phyloP scores from a whole-genome alignment of 2,888 invertebrate species.

The Caenorhabditis doughertyi region DNA sequence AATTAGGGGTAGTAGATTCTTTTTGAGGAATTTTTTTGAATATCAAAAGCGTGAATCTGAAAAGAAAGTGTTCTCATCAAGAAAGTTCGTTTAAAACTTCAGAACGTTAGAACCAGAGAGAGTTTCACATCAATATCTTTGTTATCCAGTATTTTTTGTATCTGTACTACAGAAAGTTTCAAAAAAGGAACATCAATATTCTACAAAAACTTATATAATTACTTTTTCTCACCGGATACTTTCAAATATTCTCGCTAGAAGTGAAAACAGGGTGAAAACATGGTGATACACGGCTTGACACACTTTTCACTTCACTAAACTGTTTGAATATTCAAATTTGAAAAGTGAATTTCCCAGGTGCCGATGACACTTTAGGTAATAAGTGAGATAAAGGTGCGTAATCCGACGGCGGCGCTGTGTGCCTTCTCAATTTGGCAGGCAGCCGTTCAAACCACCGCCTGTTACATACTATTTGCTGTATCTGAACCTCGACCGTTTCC shows the following conservation, averaged over 20 bases:
- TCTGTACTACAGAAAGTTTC: neutral
- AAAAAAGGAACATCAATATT: too few species aligned
- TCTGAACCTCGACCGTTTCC: slow-evolving; percentile 62
- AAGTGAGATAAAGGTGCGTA: slow-evolving; percentile 64
- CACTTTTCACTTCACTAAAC: slow-evolving; percentile 1
- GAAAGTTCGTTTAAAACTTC: too few species aligned
- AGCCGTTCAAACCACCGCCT: slow-evolving; percentile 70
- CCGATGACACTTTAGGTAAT: slow-evolving; percentile 49
- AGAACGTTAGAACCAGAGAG: too few species aligned
- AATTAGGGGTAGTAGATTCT: neutral
- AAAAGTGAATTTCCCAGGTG: slow-evolving; percentile 41
- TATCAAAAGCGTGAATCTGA: neutral
- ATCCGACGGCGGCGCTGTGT: slow-evolving; percentile 43
- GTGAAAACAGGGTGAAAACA: slow-evolving; percentile 2
- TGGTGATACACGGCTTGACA: slow-evolving; percentile 27
- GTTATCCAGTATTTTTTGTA: too few species aligned
- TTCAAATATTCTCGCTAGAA: neutral
- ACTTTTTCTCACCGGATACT: neutral
- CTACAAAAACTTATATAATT: too few species aligned
- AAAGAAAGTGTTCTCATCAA: neutral
- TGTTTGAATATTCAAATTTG: slow-evolving; percentile 59
- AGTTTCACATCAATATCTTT: too few species aligned
- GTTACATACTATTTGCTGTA: slow-evolving; percentile 74
- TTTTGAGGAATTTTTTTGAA: neutral
- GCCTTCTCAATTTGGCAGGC: slow-evolving; percentile 63